Evolutionary conservation across 1,140 invertebrate species (phyloP), one percentile per base, ranked within the genome.

Genomic region (Nilaparvata lugens): DNA sequence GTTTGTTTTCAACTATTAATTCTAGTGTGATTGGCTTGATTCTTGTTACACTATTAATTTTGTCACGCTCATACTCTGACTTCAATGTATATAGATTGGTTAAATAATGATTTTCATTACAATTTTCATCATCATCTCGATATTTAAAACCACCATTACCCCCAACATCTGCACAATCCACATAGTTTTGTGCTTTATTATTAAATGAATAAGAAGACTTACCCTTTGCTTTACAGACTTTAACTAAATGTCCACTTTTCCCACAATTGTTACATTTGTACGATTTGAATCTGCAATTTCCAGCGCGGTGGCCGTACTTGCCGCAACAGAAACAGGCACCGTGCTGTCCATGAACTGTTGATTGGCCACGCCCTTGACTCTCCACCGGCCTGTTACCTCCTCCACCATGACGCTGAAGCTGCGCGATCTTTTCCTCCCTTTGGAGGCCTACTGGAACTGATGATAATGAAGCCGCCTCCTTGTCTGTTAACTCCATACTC

Each of bases 151-250:
- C 11, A 3, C 11, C 21, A 48, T 48, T 23, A 48, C 21, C 11
- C 16, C 6, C 16, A 48, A 48, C 3, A 48, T 23, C 16, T 4
- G 11, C 16, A 24, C n/a, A 21, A 19, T 56, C 54, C 23, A 56
- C 25, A 35, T 56, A 56, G 23, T 56, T 56, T 35, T 56, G 54
- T 35, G 31, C 40, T 13, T 53, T 24, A 53, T 53, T 53, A 18
- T 28, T 23, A 6, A n/a, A n/a, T n/a, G n/a, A n/a, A n/a, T 5
- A 53, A 53, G 28, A 6, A 24, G n/a, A 53, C 14, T 24, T 53
- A 28, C n/a, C 16, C 21, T 35, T 56, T 14, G 54, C 11, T n/a
- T 31, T 25, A n/a, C 25, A 53, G 5, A 23, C 52, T 13, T 53
- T 53, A 13, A 23, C 18, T 19, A 53, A 53, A 23, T 53, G 52